Percentiles rank a stretch among this genome's conserved stretches.
Conservation (phyloP, 2,797 vertebrate species). For the Peromyscus melanophrys region DNA sequence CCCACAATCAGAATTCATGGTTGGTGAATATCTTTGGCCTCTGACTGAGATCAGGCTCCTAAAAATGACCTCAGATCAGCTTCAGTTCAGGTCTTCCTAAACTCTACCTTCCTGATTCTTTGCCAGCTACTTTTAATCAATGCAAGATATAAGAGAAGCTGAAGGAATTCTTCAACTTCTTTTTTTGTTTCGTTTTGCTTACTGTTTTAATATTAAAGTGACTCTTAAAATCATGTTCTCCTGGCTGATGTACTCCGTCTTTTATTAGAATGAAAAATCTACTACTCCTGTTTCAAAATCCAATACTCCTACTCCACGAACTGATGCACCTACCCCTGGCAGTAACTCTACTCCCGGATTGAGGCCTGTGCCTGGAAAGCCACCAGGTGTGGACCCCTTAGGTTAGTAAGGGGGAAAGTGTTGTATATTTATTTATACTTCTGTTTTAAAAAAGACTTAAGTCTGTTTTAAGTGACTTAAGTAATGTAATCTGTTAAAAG, state of each 20-base stretch:
- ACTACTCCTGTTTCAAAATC: slow-evolving; percentile 99
- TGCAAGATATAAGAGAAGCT: slow-evolving; percentile 20
- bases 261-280: slow-evolving; percentile 98
- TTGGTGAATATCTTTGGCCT: slow-evolving; percentile 65
- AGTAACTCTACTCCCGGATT: slow-evolving; percentile 98
- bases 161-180: slow-evolving; percentile 21
- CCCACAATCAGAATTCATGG: background rate
- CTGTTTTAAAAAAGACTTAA: background rate
- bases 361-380: slow-evolving; percentile 97
- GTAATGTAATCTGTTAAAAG: background rate
- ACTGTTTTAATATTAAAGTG: slow-evolving; percentile 9
- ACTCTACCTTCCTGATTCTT: slow-evolving; percentile 48
- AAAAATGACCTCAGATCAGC: slow-evolving; percentile 48
- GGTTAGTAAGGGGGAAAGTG: slow-evolving; percentile 90
- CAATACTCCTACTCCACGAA: slow-evolving; percentile 97
- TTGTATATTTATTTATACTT: slow-evolving; percentile 30
- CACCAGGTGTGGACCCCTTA: slow-evolving; percentile 97
- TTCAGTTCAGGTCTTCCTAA: slow-evolving; percentile 5
- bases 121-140: slow-evolving; percentile 39
- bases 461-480: background rate
- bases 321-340: slow-evolving; percentile 97
- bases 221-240: slow-evolving; percentile 59
- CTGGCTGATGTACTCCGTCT: slow-evolving; percentile 4
- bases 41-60: slow-evolving; percentile 27
- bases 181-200: background rate